phyloP scores from a whole-genome alignment of 2,113 vertebrate genomes.

The Gallinago paraguaiae region DNA sequence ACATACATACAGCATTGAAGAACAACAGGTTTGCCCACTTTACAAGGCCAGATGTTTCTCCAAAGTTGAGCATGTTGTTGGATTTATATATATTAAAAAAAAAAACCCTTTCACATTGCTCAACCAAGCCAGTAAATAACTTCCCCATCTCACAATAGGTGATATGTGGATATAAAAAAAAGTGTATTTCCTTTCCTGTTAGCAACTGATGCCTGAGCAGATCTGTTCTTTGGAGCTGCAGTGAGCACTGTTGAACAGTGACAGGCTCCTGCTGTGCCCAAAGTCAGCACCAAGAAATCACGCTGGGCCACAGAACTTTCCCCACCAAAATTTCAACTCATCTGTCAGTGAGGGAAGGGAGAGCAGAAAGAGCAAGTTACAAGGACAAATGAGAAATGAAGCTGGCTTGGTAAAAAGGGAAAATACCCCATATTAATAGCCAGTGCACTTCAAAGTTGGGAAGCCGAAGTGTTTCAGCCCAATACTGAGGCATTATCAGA shows the following conservation, averaged over 20 bases:
- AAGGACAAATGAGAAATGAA: background rate
- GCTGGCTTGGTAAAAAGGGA: background rate
- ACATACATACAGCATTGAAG: background rate
- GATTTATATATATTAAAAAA: background rate
- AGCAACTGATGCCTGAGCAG: background rate
- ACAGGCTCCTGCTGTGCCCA: background rate
- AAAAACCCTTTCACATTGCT: background rate
- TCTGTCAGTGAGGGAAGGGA: background rate
- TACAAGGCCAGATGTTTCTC: background rate
- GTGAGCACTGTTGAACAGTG: background rate
- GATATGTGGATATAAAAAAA: background rate
- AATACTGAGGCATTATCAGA: background rate
- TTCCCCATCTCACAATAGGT: background rate
- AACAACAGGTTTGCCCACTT: background rate
- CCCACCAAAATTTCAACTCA: background rate
- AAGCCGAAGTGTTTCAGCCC: background rate
- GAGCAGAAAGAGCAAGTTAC: background rate
- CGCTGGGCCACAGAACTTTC: background rate
- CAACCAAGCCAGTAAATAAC: background rate
- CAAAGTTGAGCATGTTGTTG: background rate
- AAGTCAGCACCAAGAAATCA: background rate
- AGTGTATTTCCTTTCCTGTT: background rate
- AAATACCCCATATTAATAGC: background rate
- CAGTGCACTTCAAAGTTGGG: background rate
- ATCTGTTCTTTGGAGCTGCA: rapidly evolving